Evolutionary conservation across 92 coral and sea anemone species (phyloP), one percentile per base, ranked within the genome.

Genomic region (Epizoanthus fatuus): DNA sequence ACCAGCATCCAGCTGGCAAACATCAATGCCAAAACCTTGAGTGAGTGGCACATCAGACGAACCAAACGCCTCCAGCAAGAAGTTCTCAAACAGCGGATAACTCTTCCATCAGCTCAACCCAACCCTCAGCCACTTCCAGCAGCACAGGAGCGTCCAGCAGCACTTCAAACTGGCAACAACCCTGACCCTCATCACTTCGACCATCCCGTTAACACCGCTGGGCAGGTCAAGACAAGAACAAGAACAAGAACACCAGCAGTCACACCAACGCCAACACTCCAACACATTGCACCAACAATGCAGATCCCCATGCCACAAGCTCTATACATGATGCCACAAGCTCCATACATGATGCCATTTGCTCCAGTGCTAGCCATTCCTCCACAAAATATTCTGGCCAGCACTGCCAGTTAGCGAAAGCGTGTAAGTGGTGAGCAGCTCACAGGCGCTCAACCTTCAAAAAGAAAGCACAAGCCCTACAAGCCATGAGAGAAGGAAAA

Each of bases 1-100:
- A 74, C 82, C 29, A 52, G 19, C 17, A 84, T 84, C 10, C 88
- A 84, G 53, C 53, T 84, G 62, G 88, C 79, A 1, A 73, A 84
- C 16, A 40, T 83, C 7, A 71, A 83, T 42, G 16, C 49, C 22
- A 76, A 74, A 54, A 83, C 87, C 15, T 17, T 83, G 25, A 54
- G 59, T 7, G 67, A 53, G 54, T 82, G 86, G 79, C 53, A 82
- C 17, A 56, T 49, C 79, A 14, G n/a, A n/a, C n/a, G n/a, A n/a
- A n/a, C n/a, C n/a, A n/a, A n/a, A n/a, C n/a, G n/a, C n/a, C n/a
- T n/a, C n/a, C n/a, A n/a, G n/a, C n/a, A n/a, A n/a, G n/a, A n/a
- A n/a, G n/a, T n/a, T n/a, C n/a, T n/a, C n/a, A n/a, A n/a, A n/a
- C n/a, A n/a, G n/a, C n/a, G n/a, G n/a, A n/a, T n/a, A n/a, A n/a